phyloP scores from a whole-genome alignment of 1,140 invertebrate species.

The Aradophagus sp. region DNA sequence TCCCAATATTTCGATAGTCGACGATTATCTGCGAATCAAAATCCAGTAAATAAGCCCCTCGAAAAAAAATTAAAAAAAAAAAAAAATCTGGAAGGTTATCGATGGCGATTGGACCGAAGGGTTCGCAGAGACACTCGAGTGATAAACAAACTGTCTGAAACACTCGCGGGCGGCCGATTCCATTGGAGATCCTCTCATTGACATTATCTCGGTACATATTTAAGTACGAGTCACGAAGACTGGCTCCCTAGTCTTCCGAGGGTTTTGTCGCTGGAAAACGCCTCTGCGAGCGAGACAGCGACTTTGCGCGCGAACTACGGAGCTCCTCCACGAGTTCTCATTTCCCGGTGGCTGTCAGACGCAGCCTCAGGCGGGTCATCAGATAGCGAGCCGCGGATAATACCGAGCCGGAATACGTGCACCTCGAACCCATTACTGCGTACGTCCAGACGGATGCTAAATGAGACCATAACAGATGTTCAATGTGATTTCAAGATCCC shows the following conservation, averaged over 20 bases:
- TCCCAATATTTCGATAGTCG: neutral
- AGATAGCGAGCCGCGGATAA: conserved; percentile 70
- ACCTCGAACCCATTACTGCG: conserved; percentile 47
- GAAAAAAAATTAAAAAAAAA: too few species aligned
- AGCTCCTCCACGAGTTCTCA: conserved; percentile 68
- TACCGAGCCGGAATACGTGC: conserved; percentile 62
- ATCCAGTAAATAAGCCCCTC: conserved; percentile 34
- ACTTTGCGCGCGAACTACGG: conserved; percentile 48
- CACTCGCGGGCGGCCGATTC: conserved; percentile 66
- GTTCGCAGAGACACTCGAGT: conserved; percentile 63
- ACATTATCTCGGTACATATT: conserved; percentile 75
- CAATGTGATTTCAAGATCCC: conserved; percentile 11
- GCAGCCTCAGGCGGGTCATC: conserved; percentile 74
- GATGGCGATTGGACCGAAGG: conserved; percentile 61
- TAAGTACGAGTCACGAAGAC: conserved; percentile 72
- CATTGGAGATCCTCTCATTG: conserved; percentile 65
- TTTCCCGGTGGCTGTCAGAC: conserved; percentile 72
- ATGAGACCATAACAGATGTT: conserved; percentile 20
- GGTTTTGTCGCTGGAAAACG: conserved; percentile 43
- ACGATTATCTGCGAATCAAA: conserved; percentile 19
- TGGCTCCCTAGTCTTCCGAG: conserved; percentile 50
- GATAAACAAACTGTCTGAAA: conserved; percentile 74
- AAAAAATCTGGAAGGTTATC: conserved; percentile 40
- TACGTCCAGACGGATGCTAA: conserved; percentile 23
- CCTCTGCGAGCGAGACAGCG: conserved; percentile 42